These are phyloP conservation scores for Carettochelys insculpta DNA, from an alignment of 2,113 vertebrate genomes.

Conservation along the genomic window DNA sequence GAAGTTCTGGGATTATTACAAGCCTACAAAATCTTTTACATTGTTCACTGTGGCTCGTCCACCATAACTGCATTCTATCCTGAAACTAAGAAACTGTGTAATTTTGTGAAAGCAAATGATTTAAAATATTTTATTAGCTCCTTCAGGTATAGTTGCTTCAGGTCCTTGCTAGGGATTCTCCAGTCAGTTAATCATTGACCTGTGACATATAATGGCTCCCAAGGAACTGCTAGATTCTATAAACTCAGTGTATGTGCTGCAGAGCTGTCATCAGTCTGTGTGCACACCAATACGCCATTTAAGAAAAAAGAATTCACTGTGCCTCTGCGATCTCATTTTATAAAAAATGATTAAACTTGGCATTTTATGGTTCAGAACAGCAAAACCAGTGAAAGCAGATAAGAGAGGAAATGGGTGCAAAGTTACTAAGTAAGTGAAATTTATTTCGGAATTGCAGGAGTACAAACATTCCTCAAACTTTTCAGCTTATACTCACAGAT, in stretches of 20 bases:
- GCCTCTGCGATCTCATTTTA: neutral
- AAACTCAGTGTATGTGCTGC: neutral
- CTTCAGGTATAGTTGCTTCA: neutral
- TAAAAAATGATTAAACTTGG: neutral
- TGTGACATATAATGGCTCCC: neutral
- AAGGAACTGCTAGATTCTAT: neutral
- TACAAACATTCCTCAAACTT: conserved; percentile 30
- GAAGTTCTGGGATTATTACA: neutral
- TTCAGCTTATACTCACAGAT: conserved; percentile 30
- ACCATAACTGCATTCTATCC: neutral
- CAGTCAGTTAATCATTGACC: neutral
- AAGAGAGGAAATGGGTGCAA: neutral
- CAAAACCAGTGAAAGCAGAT: neutral
- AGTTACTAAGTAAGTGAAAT: neutral
- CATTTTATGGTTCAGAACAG: neutral
- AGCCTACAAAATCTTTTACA: neutral
- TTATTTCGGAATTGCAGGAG: conserved; percentile 25
- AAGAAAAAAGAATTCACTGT: accelerated
- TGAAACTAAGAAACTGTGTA: neutral
- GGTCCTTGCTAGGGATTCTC: neutral
- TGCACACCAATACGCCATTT: accelerated
- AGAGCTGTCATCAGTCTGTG: neutral
- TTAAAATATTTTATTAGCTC: too few species aligned
- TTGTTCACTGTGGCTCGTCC: accelerated
- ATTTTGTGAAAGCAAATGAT: too few species aligned